These are phyloP conservation scores for Azemiops feae DNA, from an alignment of 2,113 vertebrate genomes.

Conservation along the genomic window DNA sequence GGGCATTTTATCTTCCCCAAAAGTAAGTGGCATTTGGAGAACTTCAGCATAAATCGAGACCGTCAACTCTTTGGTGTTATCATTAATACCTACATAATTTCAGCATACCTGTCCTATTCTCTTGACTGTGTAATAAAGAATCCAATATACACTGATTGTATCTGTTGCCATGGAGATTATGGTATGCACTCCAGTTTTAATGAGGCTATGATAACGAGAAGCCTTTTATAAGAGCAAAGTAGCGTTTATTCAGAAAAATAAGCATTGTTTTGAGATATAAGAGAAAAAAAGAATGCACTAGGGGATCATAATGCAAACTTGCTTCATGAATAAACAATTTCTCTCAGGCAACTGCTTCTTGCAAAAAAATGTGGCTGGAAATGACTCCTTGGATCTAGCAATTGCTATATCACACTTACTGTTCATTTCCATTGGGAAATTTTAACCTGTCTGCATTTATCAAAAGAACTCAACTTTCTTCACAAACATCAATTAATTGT, in stretches of 20 bases:
- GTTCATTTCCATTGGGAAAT: fast-evolving
- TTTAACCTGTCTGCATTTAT: background rate
- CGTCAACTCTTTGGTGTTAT: background rate
- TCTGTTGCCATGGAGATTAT: slow-evolving; percentile 65
- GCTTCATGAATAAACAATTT: slow-evolving; percentile 4
- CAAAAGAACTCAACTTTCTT: background rate
- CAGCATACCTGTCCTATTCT: background rate
- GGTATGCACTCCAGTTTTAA: slow-evolving; percentile 44
- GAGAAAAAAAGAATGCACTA: slow-evolving; percentile 6
- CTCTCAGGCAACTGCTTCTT: background rate
- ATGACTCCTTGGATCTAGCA: background rate
- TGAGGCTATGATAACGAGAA: slow-evolving; percentile 50
- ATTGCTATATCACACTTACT: background rate
- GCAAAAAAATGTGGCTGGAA: background rate
- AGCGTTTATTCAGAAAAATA: slow-evolving; percentile 62
- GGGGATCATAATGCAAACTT: slow-evolving; percentile 19
- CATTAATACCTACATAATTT: slow-evolving; percentile 12
- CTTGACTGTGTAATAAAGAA: slow-evolving; percentile 17
- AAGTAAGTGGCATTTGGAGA: background rate
- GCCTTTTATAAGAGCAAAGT: slow-evolving; percentile 40
- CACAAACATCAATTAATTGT: background rate
- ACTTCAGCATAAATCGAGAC: background rate
- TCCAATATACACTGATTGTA: slow-evolving; percentile 26
- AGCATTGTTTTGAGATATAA: slow-evolving; percentile 46
- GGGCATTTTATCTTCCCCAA: background rate